Evolutionary conservation across 2,797 vertebrate species (phyloP), one percentile per base, ranked within the genome.

Genomic region (Cyprinella venusta): DNA sequence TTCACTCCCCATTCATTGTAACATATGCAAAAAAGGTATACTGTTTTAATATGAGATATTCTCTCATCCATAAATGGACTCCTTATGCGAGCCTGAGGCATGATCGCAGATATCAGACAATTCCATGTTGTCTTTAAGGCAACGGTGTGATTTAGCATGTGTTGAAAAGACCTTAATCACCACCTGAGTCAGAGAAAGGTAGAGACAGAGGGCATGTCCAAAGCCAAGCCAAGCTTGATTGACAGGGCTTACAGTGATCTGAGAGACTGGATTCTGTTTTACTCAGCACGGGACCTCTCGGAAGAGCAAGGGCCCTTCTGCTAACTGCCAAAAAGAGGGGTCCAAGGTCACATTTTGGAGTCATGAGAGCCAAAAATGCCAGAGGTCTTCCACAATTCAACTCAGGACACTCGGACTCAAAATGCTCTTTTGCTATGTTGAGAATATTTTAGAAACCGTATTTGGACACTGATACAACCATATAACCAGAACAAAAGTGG

Each of bases 221-320:
- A 70, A 82, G 79, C 52, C 33, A 69, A 64, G 40, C 19, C 63
- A 82, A 88, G 83, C 83, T 87, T 86, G 82, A 89, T 71, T 89
- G 89, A 79, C 90, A 90, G 90, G 87, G 90, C 90, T 94, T 94
- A 93, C 67, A 63, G 71, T 90, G 90, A 92, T 91, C 92, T 88
- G 86, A 83, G 88, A 90, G 91, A 91, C 91, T 92, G 91, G 91
- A 93, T 92, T 93, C 90, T 86, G 86, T 76, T 90, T 90, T 87
- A 76, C 86, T 84, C 85, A 89, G 86, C 86, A 84, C 50, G 12
- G 69, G 69, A 85, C 61, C 71, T 86, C 38, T 36, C 74, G 45
- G 70, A 78, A 79, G 78, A 33, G 16, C 33, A 70, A 56, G 26
- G 65, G 45, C 13, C 38, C 63, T 45, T 56, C 15, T 70, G 2